Conservation (phyloP, 2,797 vertebrate genomes). For the Leucoraja ocellata region DNA sequence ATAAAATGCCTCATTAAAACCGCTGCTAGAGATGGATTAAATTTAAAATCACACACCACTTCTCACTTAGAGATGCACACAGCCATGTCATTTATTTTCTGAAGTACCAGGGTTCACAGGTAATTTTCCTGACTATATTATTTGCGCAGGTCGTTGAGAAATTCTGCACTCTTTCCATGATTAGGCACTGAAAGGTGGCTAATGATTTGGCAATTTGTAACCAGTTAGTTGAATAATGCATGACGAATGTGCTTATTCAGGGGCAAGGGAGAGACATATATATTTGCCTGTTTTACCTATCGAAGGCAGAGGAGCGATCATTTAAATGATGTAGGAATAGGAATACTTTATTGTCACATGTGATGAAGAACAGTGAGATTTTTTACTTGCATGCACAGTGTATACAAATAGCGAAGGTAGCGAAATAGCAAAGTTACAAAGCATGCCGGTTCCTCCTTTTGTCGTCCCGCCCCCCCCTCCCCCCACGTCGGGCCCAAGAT, state of each 20-base stretch:
- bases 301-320: not conserved
- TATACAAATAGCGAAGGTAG: too few relatives aligned
- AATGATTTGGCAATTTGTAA: not conserved
- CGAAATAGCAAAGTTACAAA: too few relatives aligned
- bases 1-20: constrained; percentile 12
- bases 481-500: too few relatives aligned
- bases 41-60: not conserved
- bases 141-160: not conserved
- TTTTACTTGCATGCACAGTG: too few relatives aligned
- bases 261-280: too few relatives aligned
- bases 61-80: not conserved
- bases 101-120: not conserved
- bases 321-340: not conserved
- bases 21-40: constrained; percentile 1
- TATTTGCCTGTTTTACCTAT: not conserved
- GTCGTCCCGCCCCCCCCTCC: too few relatives aligned
- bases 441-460: too few relatives aligned
- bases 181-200: not conserved
- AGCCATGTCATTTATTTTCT: not conserved
- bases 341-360: too few relatives aligned
- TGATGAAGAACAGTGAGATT: too few relatives aligned
- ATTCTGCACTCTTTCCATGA: not conserved
- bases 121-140: not conserved
- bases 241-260: not conserved
- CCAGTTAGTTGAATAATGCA: not conserved